phyloP scores from a whole-genome alignment of 2,113 vertebrate genomes.

The Condylura cristata region DNA sequence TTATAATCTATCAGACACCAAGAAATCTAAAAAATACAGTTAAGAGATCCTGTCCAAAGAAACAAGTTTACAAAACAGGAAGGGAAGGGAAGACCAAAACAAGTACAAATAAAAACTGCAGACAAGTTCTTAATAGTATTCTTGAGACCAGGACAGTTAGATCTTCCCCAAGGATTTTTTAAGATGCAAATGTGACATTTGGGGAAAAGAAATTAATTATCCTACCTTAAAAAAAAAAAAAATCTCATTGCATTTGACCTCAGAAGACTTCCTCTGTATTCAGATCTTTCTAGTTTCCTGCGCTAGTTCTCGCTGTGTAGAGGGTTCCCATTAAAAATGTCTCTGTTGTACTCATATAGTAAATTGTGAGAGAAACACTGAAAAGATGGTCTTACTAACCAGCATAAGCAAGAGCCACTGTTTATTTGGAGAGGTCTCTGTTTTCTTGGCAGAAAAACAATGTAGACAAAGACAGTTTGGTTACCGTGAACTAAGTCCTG shows the following conservation, averaged over 20 bases:
- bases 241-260: not conserved
- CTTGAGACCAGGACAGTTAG: not conserved
- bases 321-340: not conserved
- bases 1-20: not conserved
- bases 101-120: slow-evolving; percentile 3
- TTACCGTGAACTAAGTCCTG: slow-evolving; percentile 52
- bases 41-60: not conserved
- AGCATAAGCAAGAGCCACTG: not conserved
- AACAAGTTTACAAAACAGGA: not conserved
- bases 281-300: not conserved
- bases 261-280: not conserved
- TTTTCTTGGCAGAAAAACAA: slow-evolving; percentile 43
- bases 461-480: slow-evolving; percentile 45
- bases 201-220: slow-evolving; percentile 24
- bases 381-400: slow-evolving; percentile 34
- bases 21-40: slow-evolving; percentile 34
- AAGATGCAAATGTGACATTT: not conserved
- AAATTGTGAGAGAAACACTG: not conserved
- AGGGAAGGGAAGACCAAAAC: not conserved
- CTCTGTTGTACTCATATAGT: not conserved
- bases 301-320: not conserved
- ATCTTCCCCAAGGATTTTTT: not conserved
- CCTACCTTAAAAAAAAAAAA: not conserved
- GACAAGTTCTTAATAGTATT: not conserved
- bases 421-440: slow-evolving; percentile 32